phyloP scores from a whole-genome alignment of 2,888 invertebrate genomes.

The Caenorhabditis sp. region DNA sequence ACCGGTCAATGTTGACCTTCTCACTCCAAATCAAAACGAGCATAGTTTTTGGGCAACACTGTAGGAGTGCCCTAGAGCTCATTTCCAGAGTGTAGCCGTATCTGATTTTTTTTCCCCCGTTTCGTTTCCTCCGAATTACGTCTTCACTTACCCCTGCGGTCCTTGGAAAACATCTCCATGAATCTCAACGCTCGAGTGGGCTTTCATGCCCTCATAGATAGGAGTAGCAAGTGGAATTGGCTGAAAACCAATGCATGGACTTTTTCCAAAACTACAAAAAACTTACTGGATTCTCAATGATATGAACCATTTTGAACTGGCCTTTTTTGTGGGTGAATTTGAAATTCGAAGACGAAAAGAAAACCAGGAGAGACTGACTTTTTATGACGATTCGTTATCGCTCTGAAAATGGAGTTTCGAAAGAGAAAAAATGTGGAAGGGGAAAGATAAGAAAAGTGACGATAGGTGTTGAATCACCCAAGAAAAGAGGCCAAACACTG shows the following conservation, averaged over 20 bases:
- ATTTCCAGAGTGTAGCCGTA: no score
- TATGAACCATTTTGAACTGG: constrained; percentile 56
- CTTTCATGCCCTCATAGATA: constrained; percentile 53
- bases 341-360: constrained; percentile 34
- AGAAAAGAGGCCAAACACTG: constrained; percentile 30
- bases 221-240: constrained; percentile 53
- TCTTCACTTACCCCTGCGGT: constrained; percentile 44
- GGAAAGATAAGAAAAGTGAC: constrained; percentile 51
- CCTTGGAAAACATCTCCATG: constrained; percentile 53
- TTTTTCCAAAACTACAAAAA: not conserved
- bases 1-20: no score
- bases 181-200: constrained; percentile 46
- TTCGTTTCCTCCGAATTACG: no score
- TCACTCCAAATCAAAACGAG: no score
- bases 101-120: no score
- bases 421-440: constrained; percentile 24
- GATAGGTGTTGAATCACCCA: constrained; percentile 20
- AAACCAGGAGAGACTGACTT: constrained; percentile 11
- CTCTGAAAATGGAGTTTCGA: constrained; percentile 20
- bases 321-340: not conserved
- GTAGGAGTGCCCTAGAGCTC: no score
- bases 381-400: constrained; percentile 29
- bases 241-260: not conserved
- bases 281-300: constrained; percentile 62
- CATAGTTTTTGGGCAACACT: no score